Evolutionary conservation across 2,888 invertebrate genomes (phyloP).

Genomic region (Leptarthrus brevirostris): DNA sequence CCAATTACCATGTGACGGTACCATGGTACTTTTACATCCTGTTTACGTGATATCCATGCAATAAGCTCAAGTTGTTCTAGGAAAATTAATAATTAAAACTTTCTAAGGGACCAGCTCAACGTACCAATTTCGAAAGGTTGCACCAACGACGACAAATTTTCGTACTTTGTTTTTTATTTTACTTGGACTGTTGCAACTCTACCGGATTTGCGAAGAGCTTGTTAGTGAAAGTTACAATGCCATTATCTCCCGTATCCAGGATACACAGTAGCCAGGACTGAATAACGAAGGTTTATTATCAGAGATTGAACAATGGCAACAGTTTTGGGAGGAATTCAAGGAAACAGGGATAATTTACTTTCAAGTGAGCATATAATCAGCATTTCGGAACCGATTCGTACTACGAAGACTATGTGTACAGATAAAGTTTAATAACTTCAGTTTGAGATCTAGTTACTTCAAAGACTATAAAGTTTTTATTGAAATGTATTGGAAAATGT

Average conservation of each 20-base stretch:
- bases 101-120: too few species aligned
- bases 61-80: too few species aligned
- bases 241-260: constrained; percentile 27
- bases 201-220: constrained; percentile 3
- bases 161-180: not conserved
- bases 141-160: not conserved
- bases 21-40: too few species aligned
- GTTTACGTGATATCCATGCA: too few species aligned
- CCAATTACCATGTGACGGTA: too few species aligned
- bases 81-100: not conserved
- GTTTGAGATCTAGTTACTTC: too few species aligned
- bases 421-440: not conserved
- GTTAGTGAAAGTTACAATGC: constrained; percentile 6
- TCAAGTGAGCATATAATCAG: constrained; percentile 20
- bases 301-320: not conserved
- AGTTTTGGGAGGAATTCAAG: not conserved
- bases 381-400: not conserved
- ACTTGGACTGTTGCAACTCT: constrained; percentile 4
- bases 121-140: too few species aligned
- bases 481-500: too few species aligned
- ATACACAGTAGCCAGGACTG: not conserved
- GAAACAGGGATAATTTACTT: constrained; percentile 13
- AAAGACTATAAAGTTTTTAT: too few species aligned
- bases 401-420: not conserved
- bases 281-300: constrained; percentile 28